Percentiles rank a stretch among this genome's conserved stretches.
Conservation (phyloP, 2,113 vertebrate species). For the Eira barbara region DNA sequence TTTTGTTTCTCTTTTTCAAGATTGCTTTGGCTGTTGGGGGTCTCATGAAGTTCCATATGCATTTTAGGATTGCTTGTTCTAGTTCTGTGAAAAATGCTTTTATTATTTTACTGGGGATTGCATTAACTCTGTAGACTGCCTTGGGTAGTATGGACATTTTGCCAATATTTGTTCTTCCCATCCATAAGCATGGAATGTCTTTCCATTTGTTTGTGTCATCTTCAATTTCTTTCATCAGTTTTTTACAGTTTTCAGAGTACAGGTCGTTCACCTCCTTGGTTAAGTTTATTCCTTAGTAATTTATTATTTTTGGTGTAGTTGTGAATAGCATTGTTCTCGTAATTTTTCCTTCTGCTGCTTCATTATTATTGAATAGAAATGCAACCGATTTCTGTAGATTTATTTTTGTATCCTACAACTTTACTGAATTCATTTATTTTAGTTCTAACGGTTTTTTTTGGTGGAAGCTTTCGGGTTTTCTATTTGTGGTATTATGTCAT, state of each 20-base stretch:
- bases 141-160: background rate
- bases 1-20: background rate
- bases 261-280: background rate
- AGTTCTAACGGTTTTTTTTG: background rate
- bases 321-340: background rate
- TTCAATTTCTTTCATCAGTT: background rate
- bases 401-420: background rate
- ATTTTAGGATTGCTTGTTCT: background rate
- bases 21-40: background rate
- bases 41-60: background rate
- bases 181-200: background rate
- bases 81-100: background rate
- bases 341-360: background rate
- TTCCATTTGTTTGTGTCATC: background rate
- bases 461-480: background rate
- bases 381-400: background rate
- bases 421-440: background rate
- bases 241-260: background rate
- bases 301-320: background rate
- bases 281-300: background rate
- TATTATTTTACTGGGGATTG: background rate
- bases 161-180: background rate
- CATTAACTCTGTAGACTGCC: background rate
- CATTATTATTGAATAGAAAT: background rate
- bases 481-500: background rate